These are phyloP conservation scores for Coracias cyanogaster DNA, from an alignment of 2,797 vertebrate genomes.

Conservation along the genomic window DNA sequence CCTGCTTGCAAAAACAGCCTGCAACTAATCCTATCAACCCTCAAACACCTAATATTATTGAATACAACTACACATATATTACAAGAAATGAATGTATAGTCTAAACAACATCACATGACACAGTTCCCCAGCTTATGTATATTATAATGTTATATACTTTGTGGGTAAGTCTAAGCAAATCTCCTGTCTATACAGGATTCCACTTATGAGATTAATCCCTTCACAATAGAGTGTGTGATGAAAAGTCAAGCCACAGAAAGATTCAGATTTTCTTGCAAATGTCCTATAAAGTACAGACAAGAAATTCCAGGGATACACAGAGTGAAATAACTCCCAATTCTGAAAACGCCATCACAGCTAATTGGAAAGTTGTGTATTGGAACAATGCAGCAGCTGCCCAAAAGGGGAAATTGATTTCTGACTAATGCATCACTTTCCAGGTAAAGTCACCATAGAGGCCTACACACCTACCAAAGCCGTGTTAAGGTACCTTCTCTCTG, in stretches of 20 bases:
- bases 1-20: not conserved
- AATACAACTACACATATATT: not conserved
- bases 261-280: not conserved
- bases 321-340: not conserved
- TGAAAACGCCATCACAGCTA: not conserved
- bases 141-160: not conserved
- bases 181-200: not conserved
- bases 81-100: not conserved
- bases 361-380: not conserved
- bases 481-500: not conserved
- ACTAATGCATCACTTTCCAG: not conserved
- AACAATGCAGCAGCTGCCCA: not conserved
- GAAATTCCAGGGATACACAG: not conserved
- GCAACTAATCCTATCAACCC: not conserved
- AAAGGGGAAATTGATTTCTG: not conserved
- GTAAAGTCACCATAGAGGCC: not conserved
- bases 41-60: not conserved
- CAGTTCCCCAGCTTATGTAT: not conserved
- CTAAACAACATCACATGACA: not conserved
- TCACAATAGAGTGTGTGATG: not conserved
- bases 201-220: not conserved
- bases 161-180: not conserved
- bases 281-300: not conserved
- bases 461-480: not conserved
- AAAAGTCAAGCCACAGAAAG: not conserved